Percentiles rank a stretch among this genome's conserved stretches.
Evolutionary conservation across 1,140 invertebrate species (phyloP).

Genomic region (Drosophila sp.): DNA sequence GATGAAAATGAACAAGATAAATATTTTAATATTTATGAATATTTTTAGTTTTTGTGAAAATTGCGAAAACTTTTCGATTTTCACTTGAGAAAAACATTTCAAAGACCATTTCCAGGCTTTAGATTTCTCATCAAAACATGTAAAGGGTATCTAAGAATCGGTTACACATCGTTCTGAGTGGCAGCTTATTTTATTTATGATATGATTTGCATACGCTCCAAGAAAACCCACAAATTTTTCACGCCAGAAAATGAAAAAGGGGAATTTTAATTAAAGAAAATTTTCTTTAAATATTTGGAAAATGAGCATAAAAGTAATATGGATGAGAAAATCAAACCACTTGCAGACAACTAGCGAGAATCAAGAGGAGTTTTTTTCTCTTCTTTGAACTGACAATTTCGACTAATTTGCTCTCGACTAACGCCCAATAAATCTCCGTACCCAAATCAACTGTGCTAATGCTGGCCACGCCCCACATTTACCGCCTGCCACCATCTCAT

Average conservation of each 20-base stretch:
- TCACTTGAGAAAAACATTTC: too few relatives aligned
- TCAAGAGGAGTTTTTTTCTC: slow-evolving; percentile 27
- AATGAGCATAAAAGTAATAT: neutral
- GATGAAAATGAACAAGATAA: too few relatives aligned
- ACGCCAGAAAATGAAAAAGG: slow-evolving; percentile 38
- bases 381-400: slow-evolving; percentile 70
- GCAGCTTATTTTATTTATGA: slow-evolving; percentile 48
- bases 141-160: too few relatives aligned
- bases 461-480: slow-evolving; percentile 51
- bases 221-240: slow-evolving; percentile 41
- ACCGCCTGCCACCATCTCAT: slow-evolving; percentile 38
- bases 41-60: too few relatives aligned
- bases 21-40: too few relatives aligned
- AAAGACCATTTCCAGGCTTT: too few relatives aligned
- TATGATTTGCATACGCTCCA: slow-evolving; percentile 64
- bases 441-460: slow-evolving; percentile 64
- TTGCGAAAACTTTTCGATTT: too few relatives aligned
- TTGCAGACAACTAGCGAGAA: neutral
- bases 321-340: neutral
- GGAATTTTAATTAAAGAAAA: slow-evolving; percentile 69
- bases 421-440: slow-evolving; percentile 77
- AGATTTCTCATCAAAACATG: too few relatives aligned
- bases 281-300: neutral
- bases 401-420: slow-evolving; percentile 75
- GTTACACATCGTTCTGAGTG: neutral